These are phyloP conservation scores for Coreius guichenoti DNA, from an alignment of 2,797 vertebrate species.

Conservation along the genomic window DNA sequence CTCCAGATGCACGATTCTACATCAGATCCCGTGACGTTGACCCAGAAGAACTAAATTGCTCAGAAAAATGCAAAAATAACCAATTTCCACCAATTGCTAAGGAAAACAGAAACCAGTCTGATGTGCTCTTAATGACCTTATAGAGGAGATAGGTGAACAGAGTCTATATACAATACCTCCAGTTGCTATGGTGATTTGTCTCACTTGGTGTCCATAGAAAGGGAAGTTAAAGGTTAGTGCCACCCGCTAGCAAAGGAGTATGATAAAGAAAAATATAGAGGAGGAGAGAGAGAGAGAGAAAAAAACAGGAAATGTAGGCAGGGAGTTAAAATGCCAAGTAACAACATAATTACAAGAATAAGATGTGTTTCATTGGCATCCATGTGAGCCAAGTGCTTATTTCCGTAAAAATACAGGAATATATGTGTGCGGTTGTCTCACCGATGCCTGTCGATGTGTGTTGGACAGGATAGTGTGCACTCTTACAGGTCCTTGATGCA, in stretches of 20 bases:
- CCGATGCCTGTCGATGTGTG: slow-evolving; percentile 90
- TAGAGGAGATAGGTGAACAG: not conserved
- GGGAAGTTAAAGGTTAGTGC: slow-evolving; percentile 94
- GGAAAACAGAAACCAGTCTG: not conserved
- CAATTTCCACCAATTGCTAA: not conserved
- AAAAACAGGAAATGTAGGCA: slow-evolving; percentile 35
- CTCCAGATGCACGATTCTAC: no score
- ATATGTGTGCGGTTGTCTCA: slow-evolving; percentile 71
- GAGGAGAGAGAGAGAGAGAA: not conserved
- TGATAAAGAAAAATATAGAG: slow-evolving; percentile 13
- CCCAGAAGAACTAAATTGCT: no score
- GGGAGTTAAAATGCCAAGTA: slow-evolving; percentile 27
- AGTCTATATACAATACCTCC: slow-evolving; percentile 82
- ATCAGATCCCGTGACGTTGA: no score
- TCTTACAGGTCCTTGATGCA: slow-evolving; percentile 83
- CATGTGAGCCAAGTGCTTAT: slow-evolving; percentile 1
- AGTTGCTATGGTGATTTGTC: slow-evolving; percentile 93
- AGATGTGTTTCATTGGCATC: not conserved
- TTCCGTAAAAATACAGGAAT: slow-evolving; percentile 7
- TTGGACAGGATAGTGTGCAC: slow-evolving; percentile 92
- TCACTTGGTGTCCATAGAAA: slow-evolving; percentile 92
- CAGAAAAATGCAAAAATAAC: no score
- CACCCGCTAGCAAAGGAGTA: slow-evolving; percentile 80
- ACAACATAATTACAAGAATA: slow-evolving; percentile 25
- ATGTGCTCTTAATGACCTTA: not conserved